phyloP scores from a whole-genome alignment of 2,888 invertebrate species.

The Ormyrus labotus region DNA sequence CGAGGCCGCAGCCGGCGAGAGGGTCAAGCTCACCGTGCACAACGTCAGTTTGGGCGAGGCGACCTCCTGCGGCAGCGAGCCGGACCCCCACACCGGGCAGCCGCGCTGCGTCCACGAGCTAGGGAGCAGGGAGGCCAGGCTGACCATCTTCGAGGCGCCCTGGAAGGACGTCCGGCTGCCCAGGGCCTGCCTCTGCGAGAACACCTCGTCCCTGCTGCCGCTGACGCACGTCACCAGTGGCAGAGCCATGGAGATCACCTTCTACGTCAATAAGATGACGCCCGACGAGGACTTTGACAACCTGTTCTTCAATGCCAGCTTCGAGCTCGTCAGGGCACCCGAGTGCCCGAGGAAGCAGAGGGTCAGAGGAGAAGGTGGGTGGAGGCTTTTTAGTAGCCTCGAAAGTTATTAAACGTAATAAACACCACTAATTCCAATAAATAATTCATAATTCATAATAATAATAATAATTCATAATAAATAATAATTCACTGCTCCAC shows the following conservation, averaged over 20 bases:
- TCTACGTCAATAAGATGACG: conserved; percentile 84
- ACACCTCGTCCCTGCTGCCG: conserved; percentile 80
- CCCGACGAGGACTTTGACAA: conserved; percentile 89
- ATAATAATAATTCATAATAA: no score
- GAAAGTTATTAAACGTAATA: no score
- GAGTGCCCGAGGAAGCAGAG: conserved; percentile 83
- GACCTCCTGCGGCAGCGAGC: conserved; percentile 82
- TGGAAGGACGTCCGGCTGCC: conserved; percentile 85
- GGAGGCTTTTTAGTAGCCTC: no score
- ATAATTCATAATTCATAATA: no score
- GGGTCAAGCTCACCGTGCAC: conserved; percentile 82
- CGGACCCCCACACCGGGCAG: conserved; percentile 85
- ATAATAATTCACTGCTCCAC: no score
- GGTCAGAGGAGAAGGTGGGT: conserved; percentile 77
- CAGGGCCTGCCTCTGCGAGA: conserved; percentile 89
- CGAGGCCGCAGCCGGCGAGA: conserved; percentile 82
- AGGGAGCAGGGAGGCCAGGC: conserved; percentile 72
- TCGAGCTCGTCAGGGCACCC: conserved; percentile 81
- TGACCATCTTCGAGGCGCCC: conserved; percentile 83
- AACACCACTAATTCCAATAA: no score
- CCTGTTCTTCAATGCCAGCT: conserved; percentile 85
- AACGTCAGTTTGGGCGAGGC: conserved; percentile 85
- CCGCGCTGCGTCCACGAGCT: conserved; percentile 77
- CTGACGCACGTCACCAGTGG: conserved; percentile 82
- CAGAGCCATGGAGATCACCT: conserved; percentile 85